Base-by-base conservation (phyloP, 2,113 vertebrate species). In the Caretta caretta region DNA sequence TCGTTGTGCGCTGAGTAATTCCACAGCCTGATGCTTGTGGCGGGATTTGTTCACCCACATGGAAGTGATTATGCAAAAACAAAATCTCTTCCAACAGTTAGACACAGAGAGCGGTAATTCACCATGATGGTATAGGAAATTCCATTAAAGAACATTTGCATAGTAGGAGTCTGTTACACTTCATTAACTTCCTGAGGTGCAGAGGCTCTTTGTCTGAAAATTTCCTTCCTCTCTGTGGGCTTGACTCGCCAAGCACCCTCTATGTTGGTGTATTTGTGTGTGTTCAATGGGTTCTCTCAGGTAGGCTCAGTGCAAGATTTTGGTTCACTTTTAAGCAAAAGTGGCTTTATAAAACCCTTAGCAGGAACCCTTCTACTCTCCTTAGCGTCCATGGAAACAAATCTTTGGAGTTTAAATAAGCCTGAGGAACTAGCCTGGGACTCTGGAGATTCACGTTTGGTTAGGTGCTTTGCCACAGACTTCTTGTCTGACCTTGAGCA, bases 61-160 rank as follows among this genome's bases (percentile, higher is more conserved):
- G 72, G 24, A 76, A 76, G 38, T 46, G 72, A 76, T 76, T 24
- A 22, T 76, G 20, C 38, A 46, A 46, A 27, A 76, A 54, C 9
- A 0, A 17, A 49, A 56, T 5, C 54, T 3, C 24, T 38, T n/a
- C 62, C 29, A 0, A 0, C 2, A 4, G 2, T 20, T 35, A 3
- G 17, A 0, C 1, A 8, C 3, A 56, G 5, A 4, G 1, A 24
- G 29, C 20, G 62, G 86, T n/a, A 2, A 10, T 17, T 9, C 5
- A 22, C 87, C n/a, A 1, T 0, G 5, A 1, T 4, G 13, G 50
- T 53, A 20, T 13, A 59, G 80, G 86, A 42, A 42, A 24, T 11
- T n/a, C 6, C 35, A 76, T 49, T 38, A 25, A 76, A 49, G 0
- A 46, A 46, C 22, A 10, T 24, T 87, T 35, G 3, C 31, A 0